Conservation (phyloP, 2,113 vertebrate genomes). For the Rhabdomys dilectus region DNA sequence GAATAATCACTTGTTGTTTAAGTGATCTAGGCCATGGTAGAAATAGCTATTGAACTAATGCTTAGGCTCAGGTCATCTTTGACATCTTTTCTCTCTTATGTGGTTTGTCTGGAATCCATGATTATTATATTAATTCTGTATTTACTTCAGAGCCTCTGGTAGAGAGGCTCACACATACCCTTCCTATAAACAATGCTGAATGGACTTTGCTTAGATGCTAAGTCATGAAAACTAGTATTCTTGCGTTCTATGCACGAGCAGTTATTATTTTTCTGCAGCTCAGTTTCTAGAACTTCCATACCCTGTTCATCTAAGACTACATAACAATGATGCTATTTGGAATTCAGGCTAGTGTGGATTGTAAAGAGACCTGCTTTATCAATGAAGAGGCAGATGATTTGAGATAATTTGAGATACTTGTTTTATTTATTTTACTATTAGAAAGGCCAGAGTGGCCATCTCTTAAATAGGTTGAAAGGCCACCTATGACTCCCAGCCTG, state of each 20-base stretch:
- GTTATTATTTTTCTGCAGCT: neutral
- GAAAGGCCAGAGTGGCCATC: neutral
- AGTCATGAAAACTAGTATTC: neutral
- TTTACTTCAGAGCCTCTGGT: slow-evolving; percentile 2
- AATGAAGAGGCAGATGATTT: neutral
- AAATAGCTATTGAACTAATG: neutral
- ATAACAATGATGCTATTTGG: neutral
- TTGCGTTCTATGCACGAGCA: neutral
- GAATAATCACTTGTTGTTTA: neutral
- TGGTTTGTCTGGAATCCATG: neutral
- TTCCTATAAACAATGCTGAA: neutral
- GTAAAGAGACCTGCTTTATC: neutral
- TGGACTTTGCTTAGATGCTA: neutral
- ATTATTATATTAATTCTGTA: neutral
- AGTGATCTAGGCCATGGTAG: neutral
- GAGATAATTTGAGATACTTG: neutral
- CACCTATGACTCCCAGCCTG: neutral
- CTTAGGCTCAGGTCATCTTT: neutral
- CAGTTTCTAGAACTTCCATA: neutral
- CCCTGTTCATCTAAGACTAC: neutral
- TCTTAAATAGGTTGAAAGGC: too few relatives aligned
- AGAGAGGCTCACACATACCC: neutral
- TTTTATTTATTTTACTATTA: neutral
- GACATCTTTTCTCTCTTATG: neutral
- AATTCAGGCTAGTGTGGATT: neutral